Base-by-base conservation (phyloP, 2,888 invertebrate species). In the Caenorhabditis zanzibari region DNA sequence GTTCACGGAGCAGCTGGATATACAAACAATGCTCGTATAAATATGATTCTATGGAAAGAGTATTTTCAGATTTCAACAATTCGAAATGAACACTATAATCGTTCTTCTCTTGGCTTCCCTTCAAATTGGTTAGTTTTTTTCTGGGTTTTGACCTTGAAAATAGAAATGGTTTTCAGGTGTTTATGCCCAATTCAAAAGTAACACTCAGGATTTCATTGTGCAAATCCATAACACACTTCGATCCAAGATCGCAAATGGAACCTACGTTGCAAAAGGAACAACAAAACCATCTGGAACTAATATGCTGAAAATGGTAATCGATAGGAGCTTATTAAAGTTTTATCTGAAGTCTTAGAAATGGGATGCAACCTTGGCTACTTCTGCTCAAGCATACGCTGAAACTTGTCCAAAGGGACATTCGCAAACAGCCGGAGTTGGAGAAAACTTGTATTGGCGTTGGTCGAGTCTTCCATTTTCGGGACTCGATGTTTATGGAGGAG, bases 401-500 rank as follows among this genome's bases (percentile, higher is more conserved):
- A 59, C 28, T 6, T 76, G 76, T 19, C 77, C 72, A 26, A 61
- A 38, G 3, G 77, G 77, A 16, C 77, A 82, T 28, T 82, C 82
- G 1, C 22, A 35, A 1, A 41, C 38, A 9, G 35, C 54, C 12
- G 82, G 82, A 54, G 24, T 72, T 52, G 82, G 82, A 41, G 82
- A 82, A 28, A 81, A 81, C 28, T 38, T 74, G 35, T 66, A 68
- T n/a, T 68, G 74, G 73, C 52, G 28, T 4, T 72, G 64, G 76
- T 69, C 77, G 6, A 54, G 59, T 28, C 72, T 44, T 10, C 41
- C 54, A 56, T 54, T 82, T 24, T 73, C 73, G 2, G 76, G 64
- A n/a, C 41, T 82, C 14, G 71, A 82, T 63, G 66, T 61, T 16
- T 82, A 82, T 44, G 81, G 81, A 35, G 74, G 44, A 7, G 61